Evolutionary conservation across 2,113 vertebrate genomes (phyloP).

Genomic region (Stegostoma tigrinum): DNA sequence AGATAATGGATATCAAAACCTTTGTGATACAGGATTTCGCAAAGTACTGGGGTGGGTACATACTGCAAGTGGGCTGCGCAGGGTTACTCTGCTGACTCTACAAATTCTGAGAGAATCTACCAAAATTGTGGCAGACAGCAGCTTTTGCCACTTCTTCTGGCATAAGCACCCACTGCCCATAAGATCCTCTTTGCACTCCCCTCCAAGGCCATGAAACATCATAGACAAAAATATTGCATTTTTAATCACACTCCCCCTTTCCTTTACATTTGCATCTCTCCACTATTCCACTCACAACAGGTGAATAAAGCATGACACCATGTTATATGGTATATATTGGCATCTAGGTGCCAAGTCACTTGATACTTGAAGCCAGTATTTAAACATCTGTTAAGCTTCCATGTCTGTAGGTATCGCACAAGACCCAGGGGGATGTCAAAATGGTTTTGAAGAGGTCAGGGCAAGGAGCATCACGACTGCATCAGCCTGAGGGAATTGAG

Average conservation of each 20-base stretch:
- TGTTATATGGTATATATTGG: background rate
- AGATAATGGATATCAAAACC: background rate
- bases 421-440: background rate
- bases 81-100: background rate
- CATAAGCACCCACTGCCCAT: background rate
- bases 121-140: background rate
- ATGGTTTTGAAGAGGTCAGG: background rate
- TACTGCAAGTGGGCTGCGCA: background rate
- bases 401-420: background rate
- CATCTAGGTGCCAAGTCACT: background rate
- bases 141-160: background rate
- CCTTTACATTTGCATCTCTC: background rate
- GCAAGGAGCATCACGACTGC: background rate
- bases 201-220: background rate
- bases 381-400: background rate
- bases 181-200: background rate
- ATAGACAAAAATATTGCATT: background rate
- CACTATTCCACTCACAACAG: background rate
- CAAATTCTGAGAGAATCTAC: background rate
- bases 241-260: background rate
- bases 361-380: background rate
- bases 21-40: background rate
- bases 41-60: background rate
- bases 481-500: background rate
- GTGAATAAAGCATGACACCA: background rate